These are phyloP conservation scores for Onychostoma macrolepis DNA, from an alignment of 2,113 vertebrate species.

Conservation along the genomic window DNA sequence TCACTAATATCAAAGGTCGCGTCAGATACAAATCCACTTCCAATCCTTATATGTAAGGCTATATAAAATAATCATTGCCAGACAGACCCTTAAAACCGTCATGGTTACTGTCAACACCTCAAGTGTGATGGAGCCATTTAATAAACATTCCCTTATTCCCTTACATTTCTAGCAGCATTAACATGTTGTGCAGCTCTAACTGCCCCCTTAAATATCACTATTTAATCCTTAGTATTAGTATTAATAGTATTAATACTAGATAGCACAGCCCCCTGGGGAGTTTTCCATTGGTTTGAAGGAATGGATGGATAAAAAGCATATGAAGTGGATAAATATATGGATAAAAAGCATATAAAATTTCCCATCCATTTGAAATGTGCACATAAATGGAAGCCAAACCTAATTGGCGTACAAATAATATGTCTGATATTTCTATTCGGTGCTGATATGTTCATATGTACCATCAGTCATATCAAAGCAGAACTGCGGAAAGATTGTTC, in stretches of 20 bases:
- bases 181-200: slow-evolving; percentile 17
- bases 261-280: not conserved
- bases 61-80: not conserved
- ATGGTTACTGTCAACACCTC: slow-evolving; percentile 12
- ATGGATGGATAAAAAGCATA: too few species aligned
- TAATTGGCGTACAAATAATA: slow-evolving; percentile 12
- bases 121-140: slow-evolving; percentile 25
- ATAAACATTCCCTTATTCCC: slow-evolving; percentile 32
- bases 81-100: slow-evolving; percentile 19
- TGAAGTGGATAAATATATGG: too few species aligned
- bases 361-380: not conserved
- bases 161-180: not conserved
- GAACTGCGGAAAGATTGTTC: slow-evolving; percentile 16
- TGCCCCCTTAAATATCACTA: not conserved
- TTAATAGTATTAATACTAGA: not conserved
- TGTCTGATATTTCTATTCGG: slow-evolving; percentile 26
- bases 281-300: not conserved
- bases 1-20: not conserved
- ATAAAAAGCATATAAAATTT: not conserved
- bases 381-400: slow-evolving; percentile 18
- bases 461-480: slow-evolving; percentile 43
- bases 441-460: slow-evolving; percentile 20
- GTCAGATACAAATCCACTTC: not conserved
- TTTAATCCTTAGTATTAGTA: not conserved
- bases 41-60: not conserved